These are phyloP conservation scores for Lethrus apterus DNA, from an alignment of 1,140 invertebrate species.

Conservation along the genomic window DNA sequence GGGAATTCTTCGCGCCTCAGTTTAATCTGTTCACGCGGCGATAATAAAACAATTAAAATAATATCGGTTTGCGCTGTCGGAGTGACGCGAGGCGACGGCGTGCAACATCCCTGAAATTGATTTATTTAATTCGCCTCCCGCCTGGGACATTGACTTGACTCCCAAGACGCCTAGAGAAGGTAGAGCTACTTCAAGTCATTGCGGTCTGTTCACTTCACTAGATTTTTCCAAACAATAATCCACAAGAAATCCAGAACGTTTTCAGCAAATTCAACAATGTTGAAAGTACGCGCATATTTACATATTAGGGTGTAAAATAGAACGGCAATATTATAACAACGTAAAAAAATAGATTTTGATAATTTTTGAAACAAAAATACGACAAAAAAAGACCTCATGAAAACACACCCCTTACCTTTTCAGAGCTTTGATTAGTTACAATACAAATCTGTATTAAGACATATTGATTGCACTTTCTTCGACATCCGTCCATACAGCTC, in stretches of 20 bases:
- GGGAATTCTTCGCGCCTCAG: constrained; percentile 8
- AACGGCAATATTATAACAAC: too few relatives aligned
- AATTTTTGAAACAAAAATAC: too few relatives aligned
- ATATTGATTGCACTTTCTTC: too few relatives aligned
- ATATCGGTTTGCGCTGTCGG: not conserved
- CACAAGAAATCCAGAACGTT: constrained; percentile 1
- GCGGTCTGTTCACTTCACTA: not conserved
- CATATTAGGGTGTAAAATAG: too few relatives aligned
- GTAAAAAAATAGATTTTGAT: too few relatives aligned
- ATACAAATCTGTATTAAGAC: too few relatives aligned
- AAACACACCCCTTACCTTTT: too few relatives aligned
- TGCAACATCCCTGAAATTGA: constrained; percentile 15
- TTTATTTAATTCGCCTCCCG: constrained; percentile 14
- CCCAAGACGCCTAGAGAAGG: constrained; percentile 13
- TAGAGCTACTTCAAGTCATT: not conserved
- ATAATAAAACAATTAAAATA: constrained; percentile 14
- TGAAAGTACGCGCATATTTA: too few relatives aligned
- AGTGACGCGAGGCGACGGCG: constrained; percentile 6
- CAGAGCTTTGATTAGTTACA: too few relatives aligned
- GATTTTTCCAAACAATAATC: not conserved
- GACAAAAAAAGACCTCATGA: too few relatives aligned
- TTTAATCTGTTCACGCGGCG: constrained; percentile 1
- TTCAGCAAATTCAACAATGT: constrained; percentile 3
- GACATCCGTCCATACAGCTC: not conserved
- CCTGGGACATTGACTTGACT: constrained; percentile 14